Percentiles rank a stretch among this genome's conserved stretches.
phyloP scores from a whole-genome alignment of 2,113 vertebrate genomes.

The Siniperca chuatsi region DNA sequence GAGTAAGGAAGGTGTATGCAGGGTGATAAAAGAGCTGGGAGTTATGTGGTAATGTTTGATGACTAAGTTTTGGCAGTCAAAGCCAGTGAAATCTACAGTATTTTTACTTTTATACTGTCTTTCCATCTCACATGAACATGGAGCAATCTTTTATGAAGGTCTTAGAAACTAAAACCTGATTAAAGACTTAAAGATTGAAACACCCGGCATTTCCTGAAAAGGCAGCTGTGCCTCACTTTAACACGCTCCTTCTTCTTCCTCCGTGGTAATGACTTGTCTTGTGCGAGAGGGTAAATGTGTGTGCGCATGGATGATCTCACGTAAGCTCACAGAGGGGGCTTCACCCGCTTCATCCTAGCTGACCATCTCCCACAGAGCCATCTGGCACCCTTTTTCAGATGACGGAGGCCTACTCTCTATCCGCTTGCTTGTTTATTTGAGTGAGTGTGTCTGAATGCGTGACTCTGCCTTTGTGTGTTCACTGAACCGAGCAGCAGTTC shows the following conservation, averaged over 20 bases:
- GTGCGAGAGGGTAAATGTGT: constrained; percentile 50
- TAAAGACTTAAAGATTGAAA: constrained; percentile 21
- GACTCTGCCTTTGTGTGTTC: constrained; percentile 37
- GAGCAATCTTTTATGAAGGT: neutral
- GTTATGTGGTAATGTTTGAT: neutral
- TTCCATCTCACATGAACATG: neutral
- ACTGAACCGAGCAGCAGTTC: constrained; percentile 27
- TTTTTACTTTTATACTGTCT: neutral
- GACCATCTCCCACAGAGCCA: constrained; percentile 70
- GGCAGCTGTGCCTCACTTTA: constrained; percentile 21
- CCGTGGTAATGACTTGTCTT: constrained; percentile 41
- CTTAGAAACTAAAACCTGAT: constrained; percentile 39
- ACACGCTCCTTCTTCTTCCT: constrained; percentile 11
- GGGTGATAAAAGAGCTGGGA: neutral
- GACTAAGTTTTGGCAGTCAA: neutral
- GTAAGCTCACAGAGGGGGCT: constrained; percentile 64
- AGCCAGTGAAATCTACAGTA: neutral
- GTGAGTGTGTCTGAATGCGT: constrained; percentile 26
- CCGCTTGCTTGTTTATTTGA: constrained; percentile 33
- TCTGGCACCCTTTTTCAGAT: constrained; percentile 62
- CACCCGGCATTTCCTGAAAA: constrained; percentile 14
- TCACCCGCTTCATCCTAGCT: constrained; percentile 64
- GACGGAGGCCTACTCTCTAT: constrained; percentile 33
- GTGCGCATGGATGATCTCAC: constrained; percentile 71
- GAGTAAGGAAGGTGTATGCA: neutral